Evolutionary conservation across 1,140 invertebrate genomes (phyloP).

Genomic region (Penaeus vannamei): DNA sequence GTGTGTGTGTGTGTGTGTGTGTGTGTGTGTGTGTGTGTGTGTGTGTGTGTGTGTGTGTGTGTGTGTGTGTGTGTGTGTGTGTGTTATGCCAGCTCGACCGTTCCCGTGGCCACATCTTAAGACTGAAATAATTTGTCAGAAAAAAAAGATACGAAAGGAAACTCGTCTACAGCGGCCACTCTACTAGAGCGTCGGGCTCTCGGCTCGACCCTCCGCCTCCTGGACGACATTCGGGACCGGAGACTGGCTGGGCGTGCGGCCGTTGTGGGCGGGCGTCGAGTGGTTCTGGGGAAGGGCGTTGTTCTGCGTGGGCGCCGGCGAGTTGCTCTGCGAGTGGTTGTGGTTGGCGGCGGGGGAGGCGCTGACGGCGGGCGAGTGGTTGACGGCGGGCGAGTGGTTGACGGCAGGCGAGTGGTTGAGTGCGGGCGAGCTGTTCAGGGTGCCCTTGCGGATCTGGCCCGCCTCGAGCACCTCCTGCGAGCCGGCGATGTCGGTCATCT

Average conservation of each 20-base stretch:
- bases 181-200: constrained; percentile 35
- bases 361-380: neutral
- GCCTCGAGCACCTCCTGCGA: constrained; percentile 53
- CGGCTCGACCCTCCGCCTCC: constrained; percentile 6
- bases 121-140: neutral
- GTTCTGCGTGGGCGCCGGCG: constrained; percentile 7
- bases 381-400: constrained; percentile 1
- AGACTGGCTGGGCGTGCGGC: too few relatives aligned
- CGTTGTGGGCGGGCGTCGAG: neutral
- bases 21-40: too few relatives aligned
- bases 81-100: too few relatives aligned
- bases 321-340: neutral
- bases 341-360: constrained; percentile 4
- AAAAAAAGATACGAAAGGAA: neutral
- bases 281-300: neutral
- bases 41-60: too few relatives aligned
- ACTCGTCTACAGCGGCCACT: neutral
- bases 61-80: too few relatives aligned
- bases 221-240: too few relatives aligned
- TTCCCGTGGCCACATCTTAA: too few relatives aligned
- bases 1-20: too few relatives aligned
- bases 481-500: constrained; percentile 71
- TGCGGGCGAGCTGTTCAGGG: neutral
- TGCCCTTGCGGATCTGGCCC: neutral
- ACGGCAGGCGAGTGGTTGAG: neutral